Evolutionary conservation across 1,140 invertebrate genomes (phyloP), one percentile per base, ranked within the genome.

Genomic region (Trichonephila clavipes): DNA sequence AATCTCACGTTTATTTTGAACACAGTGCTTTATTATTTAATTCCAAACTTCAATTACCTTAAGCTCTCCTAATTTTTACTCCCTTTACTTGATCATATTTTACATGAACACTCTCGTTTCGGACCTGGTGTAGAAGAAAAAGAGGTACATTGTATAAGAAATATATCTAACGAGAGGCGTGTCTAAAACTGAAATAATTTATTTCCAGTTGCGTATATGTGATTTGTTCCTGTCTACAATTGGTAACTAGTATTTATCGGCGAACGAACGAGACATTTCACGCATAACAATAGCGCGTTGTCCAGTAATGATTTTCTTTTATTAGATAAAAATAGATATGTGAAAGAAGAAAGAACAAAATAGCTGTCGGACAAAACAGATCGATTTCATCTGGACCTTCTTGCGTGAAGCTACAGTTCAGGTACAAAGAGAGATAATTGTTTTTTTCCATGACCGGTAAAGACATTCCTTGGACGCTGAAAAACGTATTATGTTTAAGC

Each of bases 321-420:
- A 62, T 88, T 66, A 62, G 86, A 66, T 66, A 88, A 88, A 88
- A 88, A 88, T 88, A 88, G 86, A 88, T 58, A 88, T n/a, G 61
- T 19, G 24, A 40, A 21, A 66, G 21, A 88, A 88, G 8, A 24
- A 24, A 58, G 58, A 59, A 85, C 14, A 6, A 51, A 83, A 83
- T 24, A 83, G 10, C 82, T 66, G 86, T 88, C 86, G 34, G 86
- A 88, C 86, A 88, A 64, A 88, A 88, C 86, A 88, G 62, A 88
- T 88, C 86, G 86, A 88, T 88, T 88, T 66, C 86, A 66, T 24
- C 61, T 64, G 24, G 59, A 88, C 28, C 19, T 40, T 24, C 69
- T 77, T 18, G 69, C 24, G 28, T 77, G 34, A 40, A 77, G 28
- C 40, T 77, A 2, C 69, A 1, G 16, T 16, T 28, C 69, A 34